Evolutionary conservation across 2,888 invertebrate genomes (phyloP).

Genomic region (Baccha elongata): DNA sequence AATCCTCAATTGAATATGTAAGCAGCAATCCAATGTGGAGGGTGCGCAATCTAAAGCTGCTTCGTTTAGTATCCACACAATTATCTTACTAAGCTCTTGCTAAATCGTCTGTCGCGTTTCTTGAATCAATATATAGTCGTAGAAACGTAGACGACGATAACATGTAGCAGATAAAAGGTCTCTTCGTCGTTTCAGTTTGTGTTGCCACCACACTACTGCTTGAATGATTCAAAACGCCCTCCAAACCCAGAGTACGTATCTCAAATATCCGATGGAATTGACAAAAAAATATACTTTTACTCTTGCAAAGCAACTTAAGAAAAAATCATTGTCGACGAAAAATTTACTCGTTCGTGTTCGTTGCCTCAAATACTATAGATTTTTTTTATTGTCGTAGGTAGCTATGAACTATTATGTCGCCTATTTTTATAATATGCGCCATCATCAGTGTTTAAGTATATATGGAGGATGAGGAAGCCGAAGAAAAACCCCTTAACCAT

Average conservation of each 20-base stretch:
- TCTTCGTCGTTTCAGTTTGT: slow-evolving; percentile 1
- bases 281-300: background rate
- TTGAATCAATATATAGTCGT: background rate
- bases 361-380: background rate
- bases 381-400: background rate
- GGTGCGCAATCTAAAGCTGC: slow-evolving; percentile 15
- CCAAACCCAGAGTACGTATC: slow-evolving; percentile 28
- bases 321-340: no score
- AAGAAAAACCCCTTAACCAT: slow-evolving; percentile 44
- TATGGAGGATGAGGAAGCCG: slow-evolving; percentile 52
- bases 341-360: background rate
- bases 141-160: no score
- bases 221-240: slow-evolving; percentile 20
- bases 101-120: background rate
- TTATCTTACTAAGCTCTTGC: slow-evolving; percentile 22
- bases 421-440: slow-evolving; percentile 68
- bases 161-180: no score
- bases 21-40: slow-evolving; percentile 38
- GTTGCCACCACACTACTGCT: background rate
- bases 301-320: slow-evolving; percentile 2
- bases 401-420: slow-evolving; percentile 3
- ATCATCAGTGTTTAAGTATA: slow-evolving; percentile 53
- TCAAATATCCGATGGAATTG: slow-evolving; percentile 59
- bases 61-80: slow-evolving; percentile 17
- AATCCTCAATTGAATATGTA: slow-evolving; percentile 58